A percentile compares a stretch with the other conserved stretches of the same genome.
Evolutionary conservation across 2,797 vertebrate species (phyloP).

Genomic region (Mormyrops attenuatus): DNA sequence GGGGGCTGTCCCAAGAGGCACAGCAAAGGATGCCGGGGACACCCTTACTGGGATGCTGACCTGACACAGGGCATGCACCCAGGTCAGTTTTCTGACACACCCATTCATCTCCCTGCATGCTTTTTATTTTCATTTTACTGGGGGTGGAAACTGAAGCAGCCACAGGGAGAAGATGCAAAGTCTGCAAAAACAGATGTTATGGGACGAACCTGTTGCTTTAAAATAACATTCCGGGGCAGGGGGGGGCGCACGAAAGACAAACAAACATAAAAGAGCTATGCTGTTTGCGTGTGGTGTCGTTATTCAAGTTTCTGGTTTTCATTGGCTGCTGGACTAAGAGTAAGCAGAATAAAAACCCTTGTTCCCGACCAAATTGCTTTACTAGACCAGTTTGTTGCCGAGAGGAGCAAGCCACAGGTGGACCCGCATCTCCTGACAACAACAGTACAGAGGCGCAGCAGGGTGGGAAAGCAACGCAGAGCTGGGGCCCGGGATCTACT

Average conservation of each 20-base stretch:
- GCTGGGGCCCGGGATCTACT: background rate
- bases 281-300: background rate
- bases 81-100: background rate
- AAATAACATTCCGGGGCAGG: background rate
- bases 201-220: background rate
- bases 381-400: background rate
- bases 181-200: background rate
- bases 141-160: background rate
- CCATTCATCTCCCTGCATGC: background rate
- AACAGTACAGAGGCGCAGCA: background rate
- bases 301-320: background rate
- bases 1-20: background rate
- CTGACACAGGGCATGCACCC: background rate
- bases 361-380: background rate
- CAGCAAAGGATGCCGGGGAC: background rate
- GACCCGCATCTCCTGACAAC: background rate
- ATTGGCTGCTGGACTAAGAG: background rate
- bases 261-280: background rate
- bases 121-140: background rate
- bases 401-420: background rate
- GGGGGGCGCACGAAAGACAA: background rate
- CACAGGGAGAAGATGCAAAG: background rate
- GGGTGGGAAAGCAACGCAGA: background rate
- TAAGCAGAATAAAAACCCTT: background rate
- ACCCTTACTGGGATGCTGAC: background rate